These are phyloP conservation scores for Barypeithes pellucidus DNA, from an alignment of 2,888 invertebrate genomes.

Conservation along the genomic window DNA sequence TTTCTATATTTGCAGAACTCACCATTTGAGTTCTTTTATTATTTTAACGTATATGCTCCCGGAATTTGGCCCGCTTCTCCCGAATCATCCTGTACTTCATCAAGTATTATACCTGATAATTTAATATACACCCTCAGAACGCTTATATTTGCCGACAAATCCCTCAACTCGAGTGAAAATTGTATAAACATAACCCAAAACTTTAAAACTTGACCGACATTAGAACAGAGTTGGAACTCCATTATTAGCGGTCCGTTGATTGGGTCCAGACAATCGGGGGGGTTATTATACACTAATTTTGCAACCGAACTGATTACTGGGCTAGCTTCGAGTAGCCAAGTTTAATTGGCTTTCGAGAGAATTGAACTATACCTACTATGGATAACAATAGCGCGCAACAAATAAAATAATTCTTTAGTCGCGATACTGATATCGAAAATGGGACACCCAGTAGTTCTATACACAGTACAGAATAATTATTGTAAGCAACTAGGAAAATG, in stretches of 20 bases:
- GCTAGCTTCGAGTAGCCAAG: slow-evolving; percentile 2
- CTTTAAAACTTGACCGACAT: slow-evolving; percentile 19
- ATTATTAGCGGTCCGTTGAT: slow-evolving; percentile 39
- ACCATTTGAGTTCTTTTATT: too few relatives aligned
- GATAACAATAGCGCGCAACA: too few relatives aligned
- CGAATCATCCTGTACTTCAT: too few relatives aligned
- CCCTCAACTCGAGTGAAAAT: background rate
- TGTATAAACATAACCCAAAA: slow-evolving; percentile 10
- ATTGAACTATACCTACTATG: background rate
- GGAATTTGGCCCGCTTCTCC: too few relatives aligned
- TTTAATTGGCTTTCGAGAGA: slow-evolving; percentile 13
- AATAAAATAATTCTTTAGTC: too few relatives aligned
- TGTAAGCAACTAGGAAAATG: too few relatives aligned
- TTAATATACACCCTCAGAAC: background rate
- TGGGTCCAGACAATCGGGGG: slow-evolving; percentile 2
- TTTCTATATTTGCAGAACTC: too few relatives aligned
- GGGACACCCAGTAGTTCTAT: too few relatives aligned
- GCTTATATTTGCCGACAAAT: background rate
- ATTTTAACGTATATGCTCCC: too few relatives aligned
- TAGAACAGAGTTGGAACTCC: slow-evolving; percentile 20
- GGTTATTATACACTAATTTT: slow-evolving; percentile 26
- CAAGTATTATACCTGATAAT: too few relatives aligned
- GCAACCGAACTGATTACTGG: slow-evolving; percentile 16
- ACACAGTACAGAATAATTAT: too few relatives aligned
- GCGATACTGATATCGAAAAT: too few relatives aligned